Conservation (phyloP, 2,888 invertebrate species). For the Cylloceria caligata region DNA sequence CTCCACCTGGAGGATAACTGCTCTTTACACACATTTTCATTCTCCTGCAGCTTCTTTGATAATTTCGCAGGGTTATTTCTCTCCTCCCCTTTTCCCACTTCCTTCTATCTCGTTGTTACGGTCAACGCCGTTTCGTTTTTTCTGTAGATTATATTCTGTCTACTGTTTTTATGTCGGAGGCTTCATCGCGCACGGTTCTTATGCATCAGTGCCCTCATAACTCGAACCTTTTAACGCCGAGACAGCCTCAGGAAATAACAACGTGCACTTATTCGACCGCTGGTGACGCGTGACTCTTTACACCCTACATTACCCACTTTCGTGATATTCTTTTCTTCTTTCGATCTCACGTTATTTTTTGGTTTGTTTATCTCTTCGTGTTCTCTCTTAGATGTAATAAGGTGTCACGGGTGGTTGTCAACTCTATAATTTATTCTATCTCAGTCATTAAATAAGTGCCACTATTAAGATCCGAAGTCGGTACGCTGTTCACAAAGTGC, state of each 20-base stretch:
- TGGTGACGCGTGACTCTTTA: slow-evolving; percentile 41
- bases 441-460: no score
- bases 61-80: slow-evolving; percentile 28
- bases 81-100: neutral
- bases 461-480: no score
- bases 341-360: slow-evolving; percentile 24
- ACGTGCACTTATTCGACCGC: slow-evolving; percentile 37
- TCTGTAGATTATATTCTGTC: slow-evolving; percentile 51
- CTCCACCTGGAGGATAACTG: slow-evolving; percentile 34
- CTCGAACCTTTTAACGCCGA: slow-evolving; percentile 6
- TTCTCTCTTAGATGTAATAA: no score
- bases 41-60: slow-evolving; percentile 38
- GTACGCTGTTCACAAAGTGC: no score
- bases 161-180: slow-evolving; percentile 24
- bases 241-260: slow-evolving; percentile 37
- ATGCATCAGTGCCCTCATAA: slow-evolving; percentile 1
- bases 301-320: slow-evolving; percentile 42
- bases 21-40: slow-evolving; percentile 24
- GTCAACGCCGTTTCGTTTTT: slow-evolving; percentile 47
- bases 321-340: slow-evolving; percentile 28
- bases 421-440: no score
- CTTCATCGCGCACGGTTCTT: neutral
- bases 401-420: no score
- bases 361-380: neutral
- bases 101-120: slow-evolving; percentile 12